A percentile compares a stretch with the other conserved stretches of the same genome.
These are phyloP conservation scores for Eunapius fragilis DNA, from an alignment of 37 sponge, comb jelly and placozoan species.

Conservation along the genomic window DNA sequence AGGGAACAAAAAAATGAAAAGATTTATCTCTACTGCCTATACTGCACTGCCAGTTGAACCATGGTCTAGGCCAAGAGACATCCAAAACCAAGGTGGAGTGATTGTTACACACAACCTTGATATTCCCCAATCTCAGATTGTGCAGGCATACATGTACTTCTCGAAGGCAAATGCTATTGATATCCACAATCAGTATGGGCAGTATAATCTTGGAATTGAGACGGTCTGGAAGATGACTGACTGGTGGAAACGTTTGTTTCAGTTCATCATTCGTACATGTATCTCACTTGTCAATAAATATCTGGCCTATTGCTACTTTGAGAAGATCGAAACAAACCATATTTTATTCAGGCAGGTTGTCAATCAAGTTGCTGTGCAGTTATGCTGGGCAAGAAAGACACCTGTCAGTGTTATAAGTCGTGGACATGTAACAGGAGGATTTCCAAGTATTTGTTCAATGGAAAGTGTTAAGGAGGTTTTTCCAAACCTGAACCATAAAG, in stretches of 20 bases:
- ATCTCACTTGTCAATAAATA: background rate
- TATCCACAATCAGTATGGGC: background rate
- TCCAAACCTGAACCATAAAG: background rate
- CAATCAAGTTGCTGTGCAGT: background rate
- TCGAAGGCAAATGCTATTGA: background rate
- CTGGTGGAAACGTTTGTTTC: background rate
- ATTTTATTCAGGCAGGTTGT: background rate
- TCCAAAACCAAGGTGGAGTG: background rate
- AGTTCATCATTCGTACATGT: background rate
- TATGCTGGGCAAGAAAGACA: background rate
- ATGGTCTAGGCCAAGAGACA: background rate
- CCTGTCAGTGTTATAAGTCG: background rate
- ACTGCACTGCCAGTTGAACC: background rate
- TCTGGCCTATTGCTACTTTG: background rate
- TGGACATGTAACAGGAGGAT: background rate
- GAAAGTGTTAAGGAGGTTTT: background rate
- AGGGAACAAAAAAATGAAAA: background rate
- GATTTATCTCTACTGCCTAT: background rate
- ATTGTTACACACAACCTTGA: background rate
- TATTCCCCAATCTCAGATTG: background rate
- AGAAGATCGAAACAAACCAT: background rate
- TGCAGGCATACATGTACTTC: background rate
- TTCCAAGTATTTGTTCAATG: background rate
- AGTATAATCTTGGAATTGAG: background rate
- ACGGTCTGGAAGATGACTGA: background rate